These are phyloP conservation scores for Cavia aperea DNA, from an alignment of 2,113 vertebrate species.

Conservation along the genomic window DNA sequence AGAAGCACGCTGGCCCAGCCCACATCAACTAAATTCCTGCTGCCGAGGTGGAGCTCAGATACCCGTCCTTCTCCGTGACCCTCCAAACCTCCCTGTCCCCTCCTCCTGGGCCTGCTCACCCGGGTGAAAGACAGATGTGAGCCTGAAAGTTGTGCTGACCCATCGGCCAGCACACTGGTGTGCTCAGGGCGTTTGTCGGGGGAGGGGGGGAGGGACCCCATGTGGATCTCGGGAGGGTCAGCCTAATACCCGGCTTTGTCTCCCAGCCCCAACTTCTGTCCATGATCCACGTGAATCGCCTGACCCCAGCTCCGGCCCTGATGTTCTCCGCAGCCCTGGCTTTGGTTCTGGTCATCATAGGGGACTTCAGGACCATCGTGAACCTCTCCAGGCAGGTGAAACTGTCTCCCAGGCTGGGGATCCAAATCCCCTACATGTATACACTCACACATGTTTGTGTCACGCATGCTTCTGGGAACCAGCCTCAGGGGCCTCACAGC, in stretches of 20 bases:
- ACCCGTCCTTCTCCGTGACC: not conserved
- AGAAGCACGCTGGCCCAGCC: not conserved
- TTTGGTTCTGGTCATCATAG: constrained; percentile 82
- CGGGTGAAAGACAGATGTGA: not conserved
- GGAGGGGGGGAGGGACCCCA: not conserved
- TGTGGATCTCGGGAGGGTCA: not conserved
- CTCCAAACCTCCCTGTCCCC: not conserved
- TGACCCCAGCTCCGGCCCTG: constrained; percentile 86
- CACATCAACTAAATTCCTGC: not conserved
- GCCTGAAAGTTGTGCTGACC: not conserved
- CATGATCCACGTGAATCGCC: constrained; percentile 81
- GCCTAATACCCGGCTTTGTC: constrained; percentile 8
- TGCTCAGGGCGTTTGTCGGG: not conserved
- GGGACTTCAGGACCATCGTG: constrained; percentile 84
- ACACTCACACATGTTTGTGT: not conserved
- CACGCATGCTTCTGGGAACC: not conserved
- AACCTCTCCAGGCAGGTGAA: constrained; percentile 84
- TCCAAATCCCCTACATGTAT: not conserved
- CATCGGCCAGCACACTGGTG: not conserved
- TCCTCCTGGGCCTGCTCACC: not conserved
- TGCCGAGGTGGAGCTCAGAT: not conserved
- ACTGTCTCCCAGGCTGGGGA: not conserved
- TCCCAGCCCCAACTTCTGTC: constrained; percentile 85
- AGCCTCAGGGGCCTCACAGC: not conserved
- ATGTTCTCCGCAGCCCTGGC: constrained; percentile 82